Percentiles rank a stretch among this genome's conserved stretches.
Conservation (phyloP, 1,140 invertebrate species). For the Cotesia vestalis region DNA sequence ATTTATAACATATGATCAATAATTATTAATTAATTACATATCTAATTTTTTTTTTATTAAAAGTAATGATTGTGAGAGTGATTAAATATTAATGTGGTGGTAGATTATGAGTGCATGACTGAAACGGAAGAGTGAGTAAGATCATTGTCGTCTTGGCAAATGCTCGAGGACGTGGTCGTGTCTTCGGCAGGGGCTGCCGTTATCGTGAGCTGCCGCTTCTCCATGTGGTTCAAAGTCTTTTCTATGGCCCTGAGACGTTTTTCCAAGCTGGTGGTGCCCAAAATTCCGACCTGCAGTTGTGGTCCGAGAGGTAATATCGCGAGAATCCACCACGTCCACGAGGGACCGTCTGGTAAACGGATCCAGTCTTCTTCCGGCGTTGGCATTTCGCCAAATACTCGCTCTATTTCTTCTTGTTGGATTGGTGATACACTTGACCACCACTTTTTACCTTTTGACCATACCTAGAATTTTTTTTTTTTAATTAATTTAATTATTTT, state of each 20-base stretch:
- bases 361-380: conserved; percentile 75
- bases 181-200: conserved; percentile 55
- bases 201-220: conserved; percentile 60
- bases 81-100: conserved; percentile 1
- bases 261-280: conserved; percentile 78
- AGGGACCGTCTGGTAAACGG: conserved; percentile 77
- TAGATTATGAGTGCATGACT: conserved; percentile 49
- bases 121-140: conserved; percentile 48
- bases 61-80: conserved; percentile 8
- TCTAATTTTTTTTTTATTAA: neutral
- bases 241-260: conserved; percentile 83
- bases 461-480: conserved; percentile 61
- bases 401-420: conserved; percentile 78
- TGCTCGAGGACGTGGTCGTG: conserved; percentile 58
- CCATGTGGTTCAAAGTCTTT: conserved; percentile 75
- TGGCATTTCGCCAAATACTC: conserved; percentile 84
- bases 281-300: conserved; percentile 79
- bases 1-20: neutral
- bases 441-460: conserved; percentile 77
- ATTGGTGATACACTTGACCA: conserved; percentile 73
- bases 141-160: conserved; percentile 53
- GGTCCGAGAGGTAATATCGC: conserved; percentile 84
- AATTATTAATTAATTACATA: too few relatives aligned
- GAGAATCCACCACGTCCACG: conserved; percentile 92
- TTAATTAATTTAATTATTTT: too few relatives aligned